Evolutionary conservation across 2,113 vertebrate species (phyloP).

Genomic region (Amblyopsis rosae): DNA sequence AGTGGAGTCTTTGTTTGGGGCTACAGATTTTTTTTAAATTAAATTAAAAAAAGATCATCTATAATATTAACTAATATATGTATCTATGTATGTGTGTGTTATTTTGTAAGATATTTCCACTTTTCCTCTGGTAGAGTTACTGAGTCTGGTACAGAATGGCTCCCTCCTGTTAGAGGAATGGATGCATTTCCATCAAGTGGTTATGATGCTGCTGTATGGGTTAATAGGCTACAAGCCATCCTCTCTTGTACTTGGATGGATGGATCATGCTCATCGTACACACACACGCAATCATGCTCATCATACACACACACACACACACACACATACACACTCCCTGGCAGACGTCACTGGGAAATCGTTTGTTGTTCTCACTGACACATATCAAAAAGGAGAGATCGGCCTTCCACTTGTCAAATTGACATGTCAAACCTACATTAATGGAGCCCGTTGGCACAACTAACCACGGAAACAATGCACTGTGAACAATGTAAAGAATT

Average conservation of each 20-base stretch:
- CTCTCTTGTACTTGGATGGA: slow-evolving; percentile 9
- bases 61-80: background rate
- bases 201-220: background rate
- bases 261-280: background rate
- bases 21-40: too few species aligned
- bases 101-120: background rate
- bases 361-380: slow-evolving; percentile 16
- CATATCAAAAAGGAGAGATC: slow-evolving; percentile 9
- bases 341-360: background rate
- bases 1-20: too few species aligned
- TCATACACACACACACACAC: background rate
- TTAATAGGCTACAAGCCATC: background rate
- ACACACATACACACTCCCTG: background rate
- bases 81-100: too few species aligned
- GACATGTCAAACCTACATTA: slow-evolving; percentile 43
- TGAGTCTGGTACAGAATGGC: background rate
- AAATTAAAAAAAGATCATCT: too few species aligned
- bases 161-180: slow-evolving; percentile 6
- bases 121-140: background rate
- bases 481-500: slow-evolving; percentile 29
- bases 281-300: slow-evolving; percentile 1
- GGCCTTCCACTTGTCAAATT: slow-evolving; percentile 29
- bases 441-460: slow-evolving; percentile 28
- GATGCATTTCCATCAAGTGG: slow-evolving; percentile 9
- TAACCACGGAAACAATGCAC: slow-evolving; percentile 19